Conservation (phyloP, 2,888 invertebrate genomes). For the Tetranychus truncatus region DNA sequence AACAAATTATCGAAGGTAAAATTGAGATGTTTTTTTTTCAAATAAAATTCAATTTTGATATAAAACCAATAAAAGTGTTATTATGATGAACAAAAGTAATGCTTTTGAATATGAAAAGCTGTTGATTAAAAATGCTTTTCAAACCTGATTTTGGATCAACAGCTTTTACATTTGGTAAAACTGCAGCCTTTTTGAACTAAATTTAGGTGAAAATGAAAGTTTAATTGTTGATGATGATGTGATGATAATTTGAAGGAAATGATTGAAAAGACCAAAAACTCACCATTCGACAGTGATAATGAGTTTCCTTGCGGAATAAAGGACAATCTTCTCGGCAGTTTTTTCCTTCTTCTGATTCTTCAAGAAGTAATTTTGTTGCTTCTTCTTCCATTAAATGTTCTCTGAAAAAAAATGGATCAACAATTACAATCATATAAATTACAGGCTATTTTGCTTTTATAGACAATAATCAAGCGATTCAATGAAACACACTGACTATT, state of each 20-base stretch:
- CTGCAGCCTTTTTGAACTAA: too few species aligned
- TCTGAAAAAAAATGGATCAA: neutral
- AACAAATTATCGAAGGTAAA: too few species aligned
- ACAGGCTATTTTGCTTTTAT: neutral
- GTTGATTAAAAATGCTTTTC: too few species aligned
- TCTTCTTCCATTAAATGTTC: conserved; percentile 74
- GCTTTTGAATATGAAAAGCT: too few species aligned
- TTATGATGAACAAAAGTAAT: too few species aligned
- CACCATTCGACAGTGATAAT: conserved; percentile 77
- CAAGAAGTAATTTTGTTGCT: conserved; percentile 56
- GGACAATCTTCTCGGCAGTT: conserved; percentile 25
- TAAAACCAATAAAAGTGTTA: too few species aligned
- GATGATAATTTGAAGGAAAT: conserved; percentile 21
- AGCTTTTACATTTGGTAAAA: too few species aligned
- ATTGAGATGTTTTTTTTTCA: too few species aligned
- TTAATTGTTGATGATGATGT: neutral
- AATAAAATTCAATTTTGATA: too few species aligned
- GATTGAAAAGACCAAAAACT: conserved; percentile 28
- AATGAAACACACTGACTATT: neutral
- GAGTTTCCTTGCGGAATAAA: conserved; percentile 47
- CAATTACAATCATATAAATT: neutral
- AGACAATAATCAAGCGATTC: neutral
- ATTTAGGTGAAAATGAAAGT: too few species aligned
- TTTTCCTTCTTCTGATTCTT: conserved; percentile 19
- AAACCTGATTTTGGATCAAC: too few species aligned